phyloP scores from a whole-genome alignment of 2,113 vertebrate species.

The Carollia perspicillata region DNA sequence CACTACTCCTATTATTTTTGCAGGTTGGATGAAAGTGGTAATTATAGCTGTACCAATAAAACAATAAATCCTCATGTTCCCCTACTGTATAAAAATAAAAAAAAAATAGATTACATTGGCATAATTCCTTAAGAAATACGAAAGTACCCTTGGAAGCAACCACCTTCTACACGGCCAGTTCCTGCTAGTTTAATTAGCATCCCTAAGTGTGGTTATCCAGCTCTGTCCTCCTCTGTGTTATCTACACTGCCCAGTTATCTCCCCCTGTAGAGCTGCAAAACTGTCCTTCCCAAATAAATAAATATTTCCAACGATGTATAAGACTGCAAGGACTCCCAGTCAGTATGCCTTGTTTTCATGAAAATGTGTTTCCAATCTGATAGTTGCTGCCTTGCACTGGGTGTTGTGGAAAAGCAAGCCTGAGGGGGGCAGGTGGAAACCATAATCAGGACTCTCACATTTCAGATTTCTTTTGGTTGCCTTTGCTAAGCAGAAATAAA shows the following conservation, averaged over 20 bases:
- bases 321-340: neutral
- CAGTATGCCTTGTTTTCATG: neutral
- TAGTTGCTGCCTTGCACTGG: neutral
- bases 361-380: neutral
- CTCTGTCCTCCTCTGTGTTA: neutral
- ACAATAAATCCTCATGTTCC: neutral
- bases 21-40: neutral
- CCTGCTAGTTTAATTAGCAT: neutral
- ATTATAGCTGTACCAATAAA: neutral
- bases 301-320: neutral
- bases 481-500: neutral
- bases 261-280: neutral
- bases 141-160: neutral
- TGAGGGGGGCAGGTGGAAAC: neutral
- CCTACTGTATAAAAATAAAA: neutral
- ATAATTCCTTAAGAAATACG: neutral
- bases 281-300: neutral
- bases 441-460: neutral
- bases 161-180: neutral
- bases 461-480: constrained; percentile 2
- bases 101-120: neutral
- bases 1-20: neutral
- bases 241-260: neutral
- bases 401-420: neutral
- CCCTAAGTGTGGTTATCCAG: neutral